Evolutionary conservation across 2,888 invertebrate species (phyloP).

Genomic region (Andrena haemorrhoa): DNA sequence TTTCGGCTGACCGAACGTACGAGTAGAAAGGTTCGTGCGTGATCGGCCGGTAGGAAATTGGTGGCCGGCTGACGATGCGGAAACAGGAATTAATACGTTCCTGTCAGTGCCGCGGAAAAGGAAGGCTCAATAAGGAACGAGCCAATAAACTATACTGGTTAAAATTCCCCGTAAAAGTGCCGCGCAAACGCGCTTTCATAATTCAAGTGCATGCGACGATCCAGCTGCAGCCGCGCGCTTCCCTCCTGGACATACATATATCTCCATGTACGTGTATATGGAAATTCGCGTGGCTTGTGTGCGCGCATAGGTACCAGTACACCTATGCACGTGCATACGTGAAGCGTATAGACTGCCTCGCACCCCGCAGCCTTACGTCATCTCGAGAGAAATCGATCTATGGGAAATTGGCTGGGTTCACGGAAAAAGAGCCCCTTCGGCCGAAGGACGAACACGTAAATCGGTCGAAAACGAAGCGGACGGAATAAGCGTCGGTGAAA

Average conservation of each 20-base stretch:
- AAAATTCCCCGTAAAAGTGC: conserved; percentile 72
- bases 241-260: not conserved
- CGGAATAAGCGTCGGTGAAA: conserved; percentile 35
- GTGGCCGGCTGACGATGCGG: conserved; percentile 55
- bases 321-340: not conserved
- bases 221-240: conserved; percentile 46
- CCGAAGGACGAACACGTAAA: conserved; percentile 41
- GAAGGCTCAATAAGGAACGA: conserved; percentile 65
- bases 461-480: conserved; percentile 44
- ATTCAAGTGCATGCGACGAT: conserved; percentile 63
- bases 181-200: conserved; percentile 72
- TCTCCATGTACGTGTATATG: conserved; percentile 11
- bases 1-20: conserved; percentile 48
- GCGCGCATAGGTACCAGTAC: not conserved
- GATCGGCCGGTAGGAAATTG: conserved; percentile 55
- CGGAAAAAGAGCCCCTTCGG: conserved; percentile 44
- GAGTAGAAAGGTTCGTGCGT: conserved; percentile 18
- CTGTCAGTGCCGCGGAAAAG: conserved; percentile 45
- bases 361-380: conserved; percentile 43
- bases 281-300: not conserved
- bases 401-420: conserved; percentile 61
- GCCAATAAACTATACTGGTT: conserved; percentile 70
- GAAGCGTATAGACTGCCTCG: not conserved
- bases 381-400: conserved; percentile 69
- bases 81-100: conserved; percentile 64